phyloP scores from a whole-genome alignment of 2,113 vertebrate species.

The Maccullochella peelii region DNA sequence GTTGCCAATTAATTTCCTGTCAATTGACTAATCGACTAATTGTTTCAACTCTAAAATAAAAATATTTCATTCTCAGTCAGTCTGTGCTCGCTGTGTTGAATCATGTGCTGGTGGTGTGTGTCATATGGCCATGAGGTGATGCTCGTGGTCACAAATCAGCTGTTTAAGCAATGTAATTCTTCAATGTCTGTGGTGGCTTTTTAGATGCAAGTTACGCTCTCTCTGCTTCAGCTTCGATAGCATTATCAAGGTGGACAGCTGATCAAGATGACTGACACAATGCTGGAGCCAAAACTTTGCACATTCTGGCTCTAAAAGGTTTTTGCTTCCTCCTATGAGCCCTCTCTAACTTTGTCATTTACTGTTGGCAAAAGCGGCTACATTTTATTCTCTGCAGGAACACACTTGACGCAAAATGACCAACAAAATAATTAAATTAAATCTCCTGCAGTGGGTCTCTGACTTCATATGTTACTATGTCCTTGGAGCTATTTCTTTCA shows the following conservation, averaged over 20 bases:
- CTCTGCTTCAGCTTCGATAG: background rate
- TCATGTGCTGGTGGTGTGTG: background rate
- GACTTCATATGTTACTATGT: background rate
- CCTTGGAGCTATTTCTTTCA: background rate
- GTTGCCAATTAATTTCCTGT: too few species aligned
- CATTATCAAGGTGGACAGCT: background rate
- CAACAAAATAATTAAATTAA: constrained; percentile 3
- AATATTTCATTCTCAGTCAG: background rate
- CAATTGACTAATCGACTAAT: too few species aligned
- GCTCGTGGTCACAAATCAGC: background rate
- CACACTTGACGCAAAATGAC: background rate
- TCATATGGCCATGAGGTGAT: background rate
- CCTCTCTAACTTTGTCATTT: background rate
- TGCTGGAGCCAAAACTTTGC: background rate
- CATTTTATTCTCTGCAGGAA: constrained; percentile 9
- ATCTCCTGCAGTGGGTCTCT: background rate
- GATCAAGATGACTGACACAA: background rate
- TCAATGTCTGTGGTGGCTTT: background rate
- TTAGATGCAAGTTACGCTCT: background rate
- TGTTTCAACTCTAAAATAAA: too few species aligned
- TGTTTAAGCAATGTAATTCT: too few species aligned
- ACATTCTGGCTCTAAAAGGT: background rate
- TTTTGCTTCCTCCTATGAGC: background rate
- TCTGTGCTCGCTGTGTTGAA: background rate
- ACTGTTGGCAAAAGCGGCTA: background rate